Evolutionary conservation across 2,888 invertebrate genomes (phyloP), one percentile per base, ranked within the genome.

Genomic region (Mongoloraphidia duomilia): DNA sequence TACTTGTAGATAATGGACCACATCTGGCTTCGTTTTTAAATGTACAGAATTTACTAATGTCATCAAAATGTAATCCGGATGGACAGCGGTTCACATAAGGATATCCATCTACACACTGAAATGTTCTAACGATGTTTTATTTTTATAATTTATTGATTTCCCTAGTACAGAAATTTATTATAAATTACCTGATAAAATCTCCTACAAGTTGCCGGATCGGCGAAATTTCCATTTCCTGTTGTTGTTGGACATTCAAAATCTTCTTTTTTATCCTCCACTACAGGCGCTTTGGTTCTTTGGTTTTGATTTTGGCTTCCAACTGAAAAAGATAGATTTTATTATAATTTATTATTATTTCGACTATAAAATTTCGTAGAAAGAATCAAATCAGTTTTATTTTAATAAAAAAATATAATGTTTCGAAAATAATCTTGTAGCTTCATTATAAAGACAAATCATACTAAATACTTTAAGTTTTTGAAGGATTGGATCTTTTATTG

Each of bases 21-120:
- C 93, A 93, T 63, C 85, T 77, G 34, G 91, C 91, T 69, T 92
- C 90, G 50, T 76, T 79, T 70, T 89, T 87, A 67, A 92, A 92
- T 3, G 90, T 93, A 65, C 92, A 93, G 62, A 76, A 86, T 69
- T 92, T 92, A 68, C 80, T 84, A 60, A 88, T 79, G 62, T 92
- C 92, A 65, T 93, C 92, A 63, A 92, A 93, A 67, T 84, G 87
- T 45, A 93, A 73, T 49, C 89, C 88, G 3, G 91, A 88, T 10
- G 92, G 93, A 66, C 92, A 93, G 62, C 88, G 77, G 67, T 88
- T 90, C 60, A 84, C 59, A 65, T 92, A 92, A 2, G 92, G 89
- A 63, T 76, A 88, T 51, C 87, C 87, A 68, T 91, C 90, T 47
- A 91, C 91, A 65, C 92, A 93, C 48, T 48, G 38, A 14, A 47